A percentile compares a stretch with the other conserved stretches of the same genome.
phyloP scores from a whole-genome alignment of 2,797 vertebrate species.

The Alosa sapidissima region DNA sequence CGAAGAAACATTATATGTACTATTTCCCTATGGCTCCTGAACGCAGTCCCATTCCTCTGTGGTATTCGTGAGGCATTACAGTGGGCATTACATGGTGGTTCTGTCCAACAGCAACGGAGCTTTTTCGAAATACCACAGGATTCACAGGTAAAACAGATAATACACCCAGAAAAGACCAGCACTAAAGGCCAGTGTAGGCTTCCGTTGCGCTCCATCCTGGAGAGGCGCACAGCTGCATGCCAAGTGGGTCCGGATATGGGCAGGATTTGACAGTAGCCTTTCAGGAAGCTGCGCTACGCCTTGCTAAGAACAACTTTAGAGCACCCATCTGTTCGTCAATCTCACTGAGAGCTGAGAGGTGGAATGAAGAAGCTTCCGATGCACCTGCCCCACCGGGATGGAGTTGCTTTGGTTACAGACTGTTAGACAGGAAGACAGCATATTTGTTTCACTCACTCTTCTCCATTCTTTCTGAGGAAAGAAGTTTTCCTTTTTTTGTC shows the following conservation, averaged over 20 bases:
- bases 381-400: background rate
- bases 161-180: background rate
- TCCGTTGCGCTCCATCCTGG: background rate
- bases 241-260: background rate
- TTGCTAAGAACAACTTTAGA: background rate
- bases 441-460: background rate
- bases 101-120: background rate
- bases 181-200: background rate
- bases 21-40: background rate
- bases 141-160: background rate
- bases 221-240: background rate
- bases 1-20: too few relatives aligned
- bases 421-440: background rate
- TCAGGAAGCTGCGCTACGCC: background rate
- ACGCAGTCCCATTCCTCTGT: background rate
- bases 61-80: background rate
- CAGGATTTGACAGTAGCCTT: background rate
- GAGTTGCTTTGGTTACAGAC: constrained; percentile 10
- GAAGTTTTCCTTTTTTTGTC: background rate
- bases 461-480: background rate
- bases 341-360: background rate
- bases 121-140: background rate
- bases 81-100: background rate
- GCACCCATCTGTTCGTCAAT: background rate
- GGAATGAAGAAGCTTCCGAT: background rate